Evolutionary conservation across 2,113 vertebrate genomes (phyloP).

Genomic region (Ailuropoda melanoleuca): DNA sequence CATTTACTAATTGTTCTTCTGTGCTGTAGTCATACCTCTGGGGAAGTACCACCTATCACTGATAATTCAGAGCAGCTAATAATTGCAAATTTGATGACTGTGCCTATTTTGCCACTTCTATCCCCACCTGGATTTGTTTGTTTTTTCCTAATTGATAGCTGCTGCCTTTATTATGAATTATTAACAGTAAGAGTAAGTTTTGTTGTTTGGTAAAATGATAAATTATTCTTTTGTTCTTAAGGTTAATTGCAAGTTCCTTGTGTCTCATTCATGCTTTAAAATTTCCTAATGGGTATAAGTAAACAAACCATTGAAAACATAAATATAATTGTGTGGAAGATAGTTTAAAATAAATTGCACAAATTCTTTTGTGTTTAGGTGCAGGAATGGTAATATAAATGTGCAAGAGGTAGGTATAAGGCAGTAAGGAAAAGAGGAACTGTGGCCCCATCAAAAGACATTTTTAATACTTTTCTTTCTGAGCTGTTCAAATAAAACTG

Average conservation of each 20-base stretch:
- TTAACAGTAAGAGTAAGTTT: conserved; percentile 17
- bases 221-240: conserved; percentile 54
- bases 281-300: not conserved
- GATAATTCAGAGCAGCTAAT: not conserved
- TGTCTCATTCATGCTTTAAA: not conserved
- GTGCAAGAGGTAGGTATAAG: not conserved
- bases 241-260: conserved; percentile 7
- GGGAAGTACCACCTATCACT: not conserved
- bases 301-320: conserved; percentile 20
- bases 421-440: not conserved
- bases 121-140: conserved; percentile 13
- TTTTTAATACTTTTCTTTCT: not conserved
- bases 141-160: not conserved
- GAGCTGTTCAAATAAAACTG: not conserved
- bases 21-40: not conserved
- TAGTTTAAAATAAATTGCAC: conserved; percentile 12
- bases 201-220: conserved; percentile 25
- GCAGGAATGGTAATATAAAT: not conserved
- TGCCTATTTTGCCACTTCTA: not conserved
- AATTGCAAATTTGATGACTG: conserved; percentile 2
- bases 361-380: conserved; percentile 10
- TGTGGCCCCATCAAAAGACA: not conserved
- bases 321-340: conserved; percentile 5
- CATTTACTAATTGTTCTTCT: not conserved
- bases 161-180: conserved; percentile 46